Evolutionary conservation across 30 jellyfish, hydroid and myxozoan genomes (phyloP), one percentile per base, ranked within the genome.

Genomic region (Hydractinia echinata): DNA sequence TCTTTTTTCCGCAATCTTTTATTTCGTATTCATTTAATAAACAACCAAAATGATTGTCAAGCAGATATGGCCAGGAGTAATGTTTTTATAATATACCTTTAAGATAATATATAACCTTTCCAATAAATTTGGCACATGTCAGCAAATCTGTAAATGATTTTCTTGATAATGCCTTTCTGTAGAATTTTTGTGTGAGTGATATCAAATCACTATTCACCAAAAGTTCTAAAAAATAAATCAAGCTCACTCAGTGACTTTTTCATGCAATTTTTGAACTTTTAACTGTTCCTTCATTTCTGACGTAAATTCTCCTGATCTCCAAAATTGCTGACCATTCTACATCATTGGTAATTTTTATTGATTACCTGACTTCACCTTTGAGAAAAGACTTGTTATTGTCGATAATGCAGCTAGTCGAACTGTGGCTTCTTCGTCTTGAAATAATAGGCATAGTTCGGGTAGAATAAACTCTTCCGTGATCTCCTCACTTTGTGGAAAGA

Each of bases 361-460:
- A 30, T 64, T 51, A 77, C 85, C 82, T 77, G 44, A 52, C 6
- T 55, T 51, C 19, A 54, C 54, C 48, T 51, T 5, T 53, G 85
- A 53, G 20, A 89, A 55, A 56, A 85, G 79, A 80, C 84, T 81
- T 7, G 95, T 84, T 7, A 89, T 86, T 10, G 97, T 81, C 15
- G 90, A 81, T 20, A 89, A 64, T 5, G 94, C 97, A 61, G 95
- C 92, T 80, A 84, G 93, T 56, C 97, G 73, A 6, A 89, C 97
- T 20, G 77, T 67, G 14, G 85, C 56, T 61, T 89, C 95, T 67
- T 89, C 97, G 64, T 89, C 97, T 73, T 85, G 84, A 7, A 91
- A 64, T 50, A 89, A 80, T 64, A 84, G 86, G 8, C 81, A 83
- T 55, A 89, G 67, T 73, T 89, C 97, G 4, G 97, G 97, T 10